These are phyloP conservation scores for Cherax destructor DNA, from an alignment of 1,140 invertebrate genomes.

Conservation along the genomic window DNA sequence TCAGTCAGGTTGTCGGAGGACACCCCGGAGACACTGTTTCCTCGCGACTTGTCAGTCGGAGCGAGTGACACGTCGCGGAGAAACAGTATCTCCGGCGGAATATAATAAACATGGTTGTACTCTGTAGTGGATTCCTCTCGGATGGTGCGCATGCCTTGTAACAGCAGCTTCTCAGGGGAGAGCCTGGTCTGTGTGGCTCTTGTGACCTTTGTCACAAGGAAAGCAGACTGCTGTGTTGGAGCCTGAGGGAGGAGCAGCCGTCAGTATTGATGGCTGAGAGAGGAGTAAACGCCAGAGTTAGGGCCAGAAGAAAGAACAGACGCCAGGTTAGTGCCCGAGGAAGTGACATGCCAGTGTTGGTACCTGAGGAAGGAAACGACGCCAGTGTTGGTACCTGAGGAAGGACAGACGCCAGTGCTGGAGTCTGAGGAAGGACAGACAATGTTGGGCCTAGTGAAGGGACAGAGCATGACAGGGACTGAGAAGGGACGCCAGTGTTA, in stretches of 20 bases:
- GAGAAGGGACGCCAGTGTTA: too few relatives aligned
- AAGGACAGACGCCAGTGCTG: too few relatives aligned
- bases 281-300: background rate
- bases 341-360: background rate
- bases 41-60: background rate
- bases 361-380: too few relatives aligned
- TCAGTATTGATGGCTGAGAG: background rate
- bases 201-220: background rate
- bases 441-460: too few relatives aligned
- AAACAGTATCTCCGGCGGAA: background rate
- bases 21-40: background rate
- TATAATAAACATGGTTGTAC: constrained; percentile 30
- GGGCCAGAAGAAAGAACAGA: background rate
- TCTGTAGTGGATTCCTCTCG: constrained; percentile 11
- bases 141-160: background rate
- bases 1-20: background rate
- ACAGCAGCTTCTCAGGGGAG: background rate
- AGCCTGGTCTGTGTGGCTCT: background rate
- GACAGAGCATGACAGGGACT: too few relatives aligned
- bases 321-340: too few relatives aligned
- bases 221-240: background rate
- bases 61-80: too few relatives aligned
- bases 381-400: too few relatives aligned
- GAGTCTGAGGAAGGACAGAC: background rate
- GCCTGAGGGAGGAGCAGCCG: background rate